Conservation (phyloP, 2,888 invertebrate species). For the Catocala fraxini region DNA sequence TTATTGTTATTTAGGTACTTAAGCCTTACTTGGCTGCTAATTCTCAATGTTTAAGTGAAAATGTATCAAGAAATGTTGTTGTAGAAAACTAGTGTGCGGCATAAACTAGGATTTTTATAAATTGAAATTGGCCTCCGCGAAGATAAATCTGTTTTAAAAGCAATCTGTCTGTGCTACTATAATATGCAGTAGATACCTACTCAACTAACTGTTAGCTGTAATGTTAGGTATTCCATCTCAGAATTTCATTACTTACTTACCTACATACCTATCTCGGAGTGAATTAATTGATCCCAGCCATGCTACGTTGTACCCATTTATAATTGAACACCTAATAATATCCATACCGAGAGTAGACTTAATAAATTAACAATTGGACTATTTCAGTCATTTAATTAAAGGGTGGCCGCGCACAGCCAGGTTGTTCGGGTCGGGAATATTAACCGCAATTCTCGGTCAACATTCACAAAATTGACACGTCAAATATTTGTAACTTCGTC, state of each 20-base stretch:
- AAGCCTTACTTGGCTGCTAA: too few species aligned
- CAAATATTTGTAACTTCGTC: constrained; percentile 88
- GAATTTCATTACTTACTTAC: constrained; percentile 2
- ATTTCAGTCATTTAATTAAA: constrained; percentile 86
- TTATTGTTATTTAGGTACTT: too few species aligned
- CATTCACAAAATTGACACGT: constrained; percentile 88
- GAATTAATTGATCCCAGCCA: constrained; percentile 18
- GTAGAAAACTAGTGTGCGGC: too few species aligned
- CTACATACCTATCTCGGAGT: constrained; percentile 1
- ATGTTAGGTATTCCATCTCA: background rate
- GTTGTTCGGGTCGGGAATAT: constrained; percentile 83
- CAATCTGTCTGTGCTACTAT: too few species aligned
- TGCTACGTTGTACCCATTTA: constrained; percentile 44
- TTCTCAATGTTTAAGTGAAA: too few species aligned
- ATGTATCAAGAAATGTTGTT: too few species aligned
- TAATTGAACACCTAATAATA: constrained; percentile 65
- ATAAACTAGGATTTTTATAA: too few species aligned
- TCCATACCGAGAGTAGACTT: constrained; percentile 60
- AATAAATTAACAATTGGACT: constrained; percentile 83
- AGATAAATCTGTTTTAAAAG: too few species aligned
- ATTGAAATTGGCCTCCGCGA: too few species aligned
- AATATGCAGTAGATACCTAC: too few species aligned
- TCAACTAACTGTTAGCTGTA: too few species aligned
- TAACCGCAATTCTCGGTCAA: constrained; percentile 88
- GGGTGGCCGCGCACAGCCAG: constrained; percentile 74